Percentiles rank a stretch among this genome's conserved stretches.
phyloP scores from a whole-genome alignment of 2,888 invertebrate species.

The Polymixis flavicincta region DNA sequence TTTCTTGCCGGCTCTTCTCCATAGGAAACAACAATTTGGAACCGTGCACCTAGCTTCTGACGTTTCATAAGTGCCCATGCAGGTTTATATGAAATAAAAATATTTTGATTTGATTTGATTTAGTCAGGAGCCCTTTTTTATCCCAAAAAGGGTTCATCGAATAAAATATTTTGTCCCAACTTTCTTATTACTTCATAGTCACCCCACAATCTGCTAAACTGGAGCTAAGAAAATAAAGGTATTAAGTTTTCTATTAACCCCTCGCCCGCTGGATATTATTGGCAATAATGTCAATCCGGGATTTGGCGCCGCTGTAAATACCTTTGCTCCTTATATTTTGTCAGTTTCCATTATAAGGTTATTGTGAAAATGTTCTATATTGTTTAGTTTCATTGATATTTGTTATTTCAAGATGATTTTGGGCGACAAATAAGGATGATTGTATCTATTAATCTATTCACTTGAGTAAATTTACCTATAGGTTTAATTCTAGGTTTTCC shows the following conservation, averaged over 20 bases:
- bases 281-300: constrained; percentile 71
- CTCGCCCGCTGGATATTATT: constrained; percentile 66
- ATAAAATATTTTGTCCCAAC: not conserved
- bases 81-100: too few relatives aligned
- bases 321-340: constrained; percentile 49
- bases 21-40: too few relatives aligned
- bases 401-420: constrained; percentile 14
- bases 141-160: not conserved
- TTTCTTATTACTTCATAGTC: constrained; percentile 42
- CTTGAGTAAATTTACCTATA: not conserved
- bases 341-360: constrained; percentile 55
- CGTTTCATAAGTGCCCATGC: too few relatives aligned
- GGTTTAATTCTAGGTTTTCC: not conserved
- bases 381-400: constrained; percentile 28
- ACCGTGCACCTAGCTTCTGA: too few relatives aligned
- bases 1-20: too few relatives aligned
- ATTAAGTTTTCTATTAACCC: constrained; percentile 79
- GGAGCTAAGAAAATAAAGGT: constrained; percentile 74
- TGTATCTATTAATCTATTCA: not conserved
- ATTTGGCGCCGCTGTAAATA: constrained; percentile 62
- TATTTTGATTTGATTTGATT: too few relatives aligned
- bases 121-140: too few relatives aligned
- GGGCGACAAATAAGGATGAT: not conserved
- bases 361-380: constrained; percentile 23
- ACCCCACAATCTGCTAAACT: constrained; percentile 65